Evolutionary conservation across 92 coral and sea anemone genomes (phyloP), one percentile per base, ranked within the genome.

Genomic region (Epizoanthus stellaris): DNA sequence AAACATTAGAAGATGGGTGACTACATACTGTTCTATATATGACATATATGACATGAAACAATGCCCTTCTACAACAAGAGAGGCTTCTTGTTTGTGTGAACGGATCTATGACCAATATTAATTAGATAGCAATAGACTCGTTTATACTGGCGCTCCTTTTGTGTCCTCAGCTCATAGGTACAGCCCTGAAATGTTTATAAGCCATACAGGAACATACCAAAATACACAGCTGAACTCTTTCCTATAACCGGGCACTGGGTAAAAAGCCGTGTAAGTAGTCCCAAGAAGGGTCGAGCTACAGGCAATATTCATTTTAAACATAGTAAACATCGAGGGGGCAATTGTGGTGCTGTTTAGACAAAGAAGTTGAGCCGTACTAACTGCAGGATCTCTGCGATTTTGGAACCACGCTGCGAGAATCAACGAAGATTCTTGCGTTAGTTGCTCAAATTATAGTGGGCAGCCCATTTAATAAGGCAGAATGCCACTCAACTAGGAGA

Each of bases 311-410:
- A 40, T 58, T 45, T 59, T 43, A 40, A 79, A 63, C 42, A 53
- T 34, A 42, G 58, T 79, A 20, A 63, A 39, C 83, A 79, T 79
- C 72, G 61, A 79, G 83, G 83, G 83, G 83, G 83, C 83, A 79
- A 59, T 36, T 34, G 45, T 43, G 49, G 65, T 17, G 36, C 17
- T 62, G 11, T 36, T 79, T 17, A 79, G 56, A 79, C 83, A 79
- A 79, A 79, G 83, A 62, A 79, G 45, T 59, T 8, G 70, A 63
- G 71, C 70, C 19, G 20, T 43, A 3, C n/a, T 39, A 79, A 62
- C 83, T 79, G 83, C 83, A 79, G 72, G 83, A 79, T 62, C 71
- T 79, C 83, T 39, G 21, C 58, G 67, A 43, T 30, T 15, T 36
- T 20, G 73, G 72, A 11, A 62, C 49, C 83, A 79, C 49, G 83